Conservation (phyloP, 2,113 vertebrate genomes). For the Muntiacus muntjak region DNA sequence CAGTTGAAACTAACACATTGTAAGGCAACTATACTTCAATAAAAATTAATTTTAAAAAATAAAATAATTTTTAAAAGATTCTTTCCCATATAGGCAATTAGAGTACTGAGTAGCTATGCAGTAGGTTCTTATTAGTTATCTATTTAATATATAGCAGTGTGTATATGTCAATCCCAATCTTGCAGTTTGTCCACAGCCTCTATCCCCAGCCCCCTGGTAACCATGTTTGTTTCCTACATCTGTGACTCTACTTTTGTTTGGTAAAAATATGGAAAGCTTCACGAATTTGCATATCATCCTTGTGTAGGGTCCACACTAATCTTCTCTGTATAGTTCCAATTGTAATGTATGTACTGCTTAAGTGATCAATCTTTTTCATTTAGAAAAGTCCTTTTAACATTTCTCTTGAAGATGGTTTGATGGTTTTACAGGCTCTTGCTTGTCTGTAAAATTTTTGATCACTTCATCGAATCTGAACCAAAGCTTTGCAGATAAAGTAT, state of each 20-base stretch:
- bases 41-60: background rate
- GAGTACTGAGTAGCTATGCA: background rate
- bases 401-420: background rate
- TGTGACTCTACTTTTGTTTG: background rate
- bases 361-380: background rate
- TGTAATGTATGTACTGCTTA: background rate
- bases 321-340: background rate
- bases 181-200: background rate
- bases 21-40: background rate
- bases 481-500: background rate
- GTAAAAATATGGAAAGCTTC: background rate
- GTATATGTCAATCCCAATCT: background rate
- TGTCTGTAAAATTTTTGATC: background rate
- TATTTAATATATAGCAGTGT: background rate
- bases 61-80: background rate
- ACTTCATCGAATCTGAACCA: background rate
- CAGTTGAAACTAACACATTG: background rate
- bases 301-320: background rate
- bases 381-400: background rate
- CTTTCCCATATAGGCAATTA: background rate
- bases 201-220: background rate
- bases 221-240: background rate
- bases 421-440: background rate
- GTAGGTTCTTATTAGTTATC: background rate
- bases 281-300: background rate